Percentiles rank a stretch among this genome's conserved stretches.
Conservation (phyloP, 1,140 invertebrate species). For the Pogonomyrmex californicus region DNA sequence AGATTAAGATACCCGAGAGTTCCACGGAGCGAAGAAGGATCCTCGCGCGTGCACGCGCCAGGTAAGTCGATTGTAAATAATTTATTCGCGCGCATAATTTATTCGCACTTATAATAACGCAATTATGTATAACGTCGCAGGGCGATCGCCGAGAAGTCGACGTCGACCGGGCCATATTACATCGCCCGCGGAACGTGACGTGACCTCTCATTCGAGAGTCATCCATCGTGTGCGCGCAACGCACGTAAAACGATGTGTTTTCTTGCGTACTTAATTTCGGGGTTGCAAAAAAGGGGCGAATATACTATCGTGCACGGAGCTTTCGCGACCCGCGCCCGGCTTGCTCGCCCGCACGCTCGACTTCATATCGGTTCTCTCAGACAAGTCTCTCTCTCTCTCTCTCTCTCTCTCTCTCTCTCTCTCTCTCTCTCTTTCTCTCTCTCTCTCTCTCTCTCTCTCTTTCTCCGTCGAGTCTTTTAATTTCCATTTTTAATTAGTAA, state of each 20-base stretch:
- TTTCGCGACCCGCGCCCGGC: neutral
- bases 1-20: slow-evolving; percentile 38
- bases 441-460: neutral
- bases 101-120: slow-evolving; percentile 7
- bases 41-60: neutral
- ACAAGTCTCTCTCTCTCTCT: neutral
- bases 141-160: neutral
- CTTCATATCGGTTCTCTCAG: slow-evolving; percentile 1
- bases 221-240: too few relatives aligned
- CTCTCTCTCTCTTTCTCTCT: neutral
- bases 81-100: slow-evolving; percentile 39
- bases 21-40: neutral
- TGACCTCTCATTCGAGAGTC: neutral
- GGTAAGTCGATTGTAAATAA: slow-evolving; percentile 16
- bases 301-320: slow-evolving; percentile 2
- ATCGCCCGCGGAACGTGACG: neutral
- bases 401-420: neutral
- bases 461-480: slow-evolving; percentile 33
- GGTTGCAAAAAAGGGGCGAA: slow-evolving; percentile 37
- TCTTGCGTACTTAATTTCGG: slow-evolving; percentile 38
- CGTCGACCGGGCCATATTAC: slow-evolving; percentile 6
- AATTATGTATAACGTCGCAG: slow-evolving; percentile 15
- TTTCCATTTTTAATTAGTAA: slow-evolving; percentile 67
- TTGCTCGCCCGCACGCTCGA: neutral
- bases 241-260: slow-evolving; percentile 19